Conservation (phyloP, 2,888 invertebrate genomes). For the Rhopalosiphum nymphaeae region DNA sequence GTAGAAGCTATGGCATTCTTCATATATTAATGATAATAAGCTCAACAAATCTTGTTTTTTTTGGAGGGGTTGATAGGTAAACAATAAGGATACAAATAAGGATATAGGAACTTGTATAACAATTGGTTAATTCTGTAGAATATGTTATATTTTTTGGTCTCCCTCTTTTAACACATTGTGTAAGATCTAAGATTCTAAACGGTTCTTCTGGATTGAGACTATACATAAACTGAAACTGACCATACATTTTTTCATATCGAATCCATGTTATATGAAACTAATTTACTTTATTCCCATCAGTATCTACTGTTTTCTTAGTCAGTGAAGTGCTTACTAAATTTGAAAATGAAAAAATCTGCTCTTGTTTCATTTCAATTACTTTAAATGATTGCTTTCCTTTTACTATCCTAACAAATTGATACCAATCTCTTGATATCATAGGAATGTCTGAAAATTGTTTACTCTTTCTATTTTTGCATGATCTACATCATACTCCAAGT, state of each 20-base stretch:
- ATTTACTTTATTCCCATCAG: slow-evolving; percentile 16
- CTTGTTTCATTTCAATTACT: neutral
- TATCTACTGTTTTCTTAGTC: slow-evolving; percentile 9
- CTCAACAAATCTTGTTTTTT: slow-evolving; percentile 31
- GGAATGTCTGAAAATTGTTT: neutral
- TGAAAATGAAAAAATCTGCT: slow-evolving; percentile 26
- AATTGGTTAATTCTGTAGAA: no score
- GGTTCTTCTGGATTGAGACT: no score
- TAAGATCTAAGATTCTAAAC: no score
- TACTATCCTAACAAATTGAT: neutral
- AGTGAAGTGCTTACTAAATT: slow-evolving; percentile 27
- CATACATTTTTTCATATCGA: neutral
- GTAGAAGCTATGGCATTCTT: slow-evolving; percentile 14
- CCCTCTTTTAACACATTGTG: neutral
- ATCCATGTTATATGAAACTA: slow-evolving; percentile 14
- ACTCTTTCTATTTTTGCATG: neutral
- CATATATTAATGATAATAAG: neutral
- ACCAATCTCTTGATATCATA: neutral
- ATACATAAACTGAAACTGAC: neutral
- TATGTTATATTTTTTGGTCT: slow-evolving; percentile 5
- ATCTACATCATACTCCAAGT: neutral
- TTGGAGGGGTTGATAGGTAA: neutral
- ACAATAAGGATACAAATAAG: no score
- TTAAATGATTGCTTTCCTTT: slow-evolving; percentile 1
- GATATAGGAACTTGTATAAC: no score